Evolutionary conservation across 2,113 vertebrate species (phyloP).

Genomic region (Morphnarchus princeps): DNA sequence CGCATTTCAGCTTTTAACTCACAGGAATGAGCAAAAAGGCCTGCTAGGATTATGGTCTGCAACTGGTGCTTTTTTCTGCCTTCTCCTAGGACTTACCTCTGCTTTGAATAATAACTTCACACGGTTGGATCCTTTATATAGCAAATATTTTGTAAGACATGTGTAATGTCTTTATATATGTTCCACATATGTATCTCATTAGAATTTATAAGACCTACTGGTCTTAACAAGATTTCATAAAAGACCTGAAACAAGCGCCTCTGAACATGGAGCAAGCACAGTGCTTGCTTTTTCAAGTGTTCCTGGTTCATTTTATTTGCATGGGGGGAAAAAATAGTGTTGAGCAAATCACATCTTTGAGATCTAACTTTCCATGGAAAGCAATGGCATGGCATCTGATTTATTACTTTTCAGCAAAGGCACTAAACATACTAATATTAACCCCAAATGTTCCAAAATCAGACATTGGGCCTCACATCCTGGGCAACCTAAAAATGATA

Average conservation of each 20-base stretch:
- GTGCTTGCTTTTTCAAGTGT: constrained; percentile 46
- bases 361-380: constrained; percentile 5
- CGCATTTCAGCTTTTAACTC: not conserved
- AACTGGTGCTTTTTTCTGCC: constrained; percentile 46
- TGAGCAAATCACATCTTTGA: not conserved
- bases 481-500: not conserved
- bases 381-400: not conserved
- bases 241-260: constrained; percentile 56
- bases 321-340: not conserved
- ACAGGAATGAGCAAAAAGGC: constrained; percentile 6
- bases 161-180: constrained; percentile 47
- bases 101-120: constrained; percentile 63
- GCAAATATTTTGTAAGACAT: constrained; percentile 68
- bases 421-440: not conserved
- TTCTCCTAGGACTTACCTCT: constrained; percentile 35
- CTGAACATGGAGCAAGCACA: constrained; percentile 22
- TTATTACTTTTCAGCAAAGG: not conserved
- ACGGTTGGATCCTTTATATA: constrained; percentile 19
- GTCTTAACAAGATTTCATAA: constrained; percentile 71
- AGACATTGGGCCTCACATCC: not conserved
- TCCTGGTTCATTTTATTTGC: constrained; percentile 27
- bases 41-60: constrained; percentile 61
- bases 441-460: not conserved
- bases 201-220: constrained; percentile 72
- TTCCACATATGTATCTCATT: constrained; percentile 72